Evolutionary conservation across 92 coral and sea anemone species (phyloP), one percentile per base, ranked within the genome.

Genomic region (Palythoa grandis): DNA sequence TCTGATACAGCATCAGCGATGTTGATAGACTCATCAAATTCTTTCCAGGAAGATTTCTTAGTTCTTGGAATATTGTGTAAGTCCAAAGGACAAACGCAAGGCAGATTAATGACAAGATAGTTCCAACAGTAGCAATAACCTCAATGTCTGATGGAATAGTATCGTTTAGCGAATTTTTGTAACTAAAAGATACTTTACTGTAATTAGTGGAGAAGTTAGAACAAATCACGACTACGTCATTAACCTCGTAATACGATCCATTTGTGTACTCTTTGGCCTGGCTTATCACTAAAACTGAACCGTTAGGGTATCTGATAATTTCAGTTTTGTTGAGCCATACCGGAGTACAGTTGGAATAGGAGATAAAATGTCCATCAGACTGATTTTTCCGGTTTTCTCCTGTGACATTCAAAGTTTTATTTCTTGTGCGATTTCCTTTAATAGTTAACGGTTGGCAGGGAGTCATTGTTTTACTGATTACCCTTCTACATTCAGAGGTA

Each of bases 31-130:
- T 73, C 35, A 88, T 58, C 65, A 88, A 68, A 9, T 67, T 88
- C 39, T 88, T 88, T 10, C 91, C 91, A 4, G 91, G 91, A 19
- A 87, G 86, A 37, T 86, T 88, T 47, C 91, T 86, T 29, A 88
- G 77, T 22, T 77, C 77, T 67, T 66, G 58, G 70, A 77, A 54
- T 57, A 24, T 77, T 19, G 56, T 56, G 29, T 77, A 77, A 23
- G 70, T 53, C 52, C 12, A 38, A 0, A 24, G 37, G 29, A 77
- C 69, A 77, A 58, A 57, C 48, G 68, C 23, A 7, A 77, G 82
- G 25, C 68, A 77, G 52, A 77, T 8, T 39, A 77, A n/a, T 35
- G 82, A 77, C 16, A 53, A 37, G 24, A n/a, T 2, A 37, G 23
- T 56, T 20, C 82, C 82, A 2, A 61, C 40, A 24, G 11, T 17